Evolutionary conservation across 2,888 invertebrate genomes (phyloP).

Genomic region (Synanthedon tipuliformis): DNA sequence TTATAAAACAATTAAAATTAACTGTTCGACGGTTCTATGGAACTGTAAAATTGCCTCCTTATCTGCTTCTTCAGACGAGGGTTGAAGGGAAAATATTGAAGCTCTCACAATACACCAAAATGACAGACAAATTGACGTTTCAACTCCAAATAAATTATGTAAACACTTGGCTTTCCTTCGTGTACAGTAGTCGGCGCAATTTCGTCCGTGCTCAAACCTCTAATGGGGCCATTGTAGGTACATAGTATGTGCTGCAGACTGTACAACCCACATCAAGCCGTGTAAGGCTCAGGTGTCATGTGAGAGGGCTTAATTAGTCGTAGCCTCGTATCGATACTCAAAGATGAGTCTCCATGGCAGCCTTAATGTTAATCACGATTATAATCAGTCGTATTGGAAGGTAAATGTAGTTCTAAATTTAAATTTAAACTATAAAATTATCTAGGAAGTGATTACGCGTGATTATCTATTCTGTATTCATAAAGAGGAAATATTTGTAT

Average conservation of each 20-base stretch:
- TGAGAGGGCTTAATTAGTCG: conserved; percentile 20
- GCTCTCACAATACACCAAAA: too few relatives aligned
- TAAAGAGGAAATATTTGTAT: too few relatives aligned
- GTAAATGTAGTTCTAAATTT: too few relatives aligned
- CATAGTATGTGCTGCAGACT: neutral
- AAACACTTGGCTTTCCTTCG: neutral
- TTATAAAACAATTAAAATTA: too few relatives aligned
- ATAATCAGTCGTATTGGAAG: neutral
- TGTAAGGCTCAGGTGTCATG: conserved; percentile 21
- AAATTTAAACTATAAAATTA: too few relatives aligned
- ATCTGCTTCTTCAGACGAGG: too few relatives aligned
- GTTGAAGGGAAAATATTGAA: too few relatives aligned
- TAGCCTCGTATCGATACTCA: conserved; percentile 21
- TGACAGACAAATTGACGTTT: neutral
- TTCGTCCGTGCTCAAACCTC: too few relatives aligned
- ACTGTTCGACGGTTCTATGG: too few relatives aligned
- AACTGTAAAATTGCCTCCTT: too few relatives aligned
- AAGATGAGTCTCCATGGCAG: neutral
- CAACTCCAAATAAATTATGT: neutral
- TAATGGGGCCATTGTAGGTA: neutral
- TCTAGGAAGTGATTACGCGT: too few relatives aligned
- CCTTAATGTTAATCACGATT: neutral
- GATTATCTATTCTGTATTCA: too few relatives aligned
- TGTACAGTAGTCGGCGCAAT: neutral
- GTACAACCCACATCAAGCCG: conserved; percentile 4